Evolutionary conservation across 2,797 vertebrate species (phyloP).

Genomic region (Eulemur albifrons): DNA sequence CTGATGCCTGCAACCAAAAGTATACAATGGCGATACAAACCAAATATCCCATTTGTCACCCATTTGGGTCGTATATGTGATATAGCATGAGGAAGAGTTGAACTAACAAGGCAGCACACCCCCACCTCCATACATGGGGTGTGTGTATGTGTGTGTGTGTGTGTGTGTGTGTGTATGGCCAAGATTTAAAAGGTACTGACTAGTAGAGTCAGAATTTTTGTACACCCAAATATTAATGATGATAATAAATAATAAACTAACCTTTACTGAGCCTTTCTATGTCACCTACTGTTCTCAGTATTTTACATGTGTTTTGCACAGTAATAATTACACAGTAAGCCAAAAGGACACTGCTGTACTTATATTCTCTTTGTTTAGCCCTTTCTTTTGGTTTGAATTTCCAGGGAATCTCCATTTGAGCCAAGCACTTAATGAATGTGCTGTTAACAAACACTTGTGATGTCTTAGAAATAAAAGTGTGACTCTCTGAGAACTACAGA

Average conservation of each 20-base stretch:
- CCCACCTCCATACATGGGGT: not conserved
- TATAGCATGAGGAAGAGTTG: not conserved
- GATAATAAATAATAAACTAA: not conserved
- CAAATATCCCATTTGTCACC: not conserved
- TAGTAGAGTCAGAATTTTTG: not conserved
- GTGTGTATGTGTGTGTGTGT: not conserved
- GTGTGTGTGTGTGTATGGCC: not conserved
- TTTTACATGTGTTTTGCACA: not conserved
- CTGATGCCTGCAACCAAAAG: not conserved
- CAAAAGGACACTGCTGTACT: slow-evolving; percentile 6
- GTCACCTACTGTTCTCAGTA: not conserved
- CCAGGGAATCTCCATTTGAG: slow-evolving; percentile 53
- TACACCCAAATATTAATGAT: not conserved
- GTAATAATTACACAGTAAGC: not conserved
- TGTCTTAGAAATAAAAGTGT: slow-evolving; percentile 52
- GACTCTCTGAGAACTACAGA: slow-evolving; percentile 43
- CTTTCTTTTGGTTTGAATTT: slow-evolving; percentile 34
- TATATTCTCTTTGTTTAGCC: not conserved
- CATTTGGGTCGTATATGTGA: not conserved
- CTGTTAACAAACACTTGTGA: slow-evolving; percentile 47
- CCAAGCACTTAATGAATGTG: slow-evolving; percentile 50
- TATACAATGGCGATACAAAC: not conserved
- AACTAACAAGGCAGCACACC: not conserved
- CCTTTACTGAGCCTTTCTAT: not conserved
- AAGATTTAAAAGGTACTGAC: not conserved